Conservation (phyloP, 2,888 invertebrate genomes). For the Eumacrocentrus americanus region DNA sequence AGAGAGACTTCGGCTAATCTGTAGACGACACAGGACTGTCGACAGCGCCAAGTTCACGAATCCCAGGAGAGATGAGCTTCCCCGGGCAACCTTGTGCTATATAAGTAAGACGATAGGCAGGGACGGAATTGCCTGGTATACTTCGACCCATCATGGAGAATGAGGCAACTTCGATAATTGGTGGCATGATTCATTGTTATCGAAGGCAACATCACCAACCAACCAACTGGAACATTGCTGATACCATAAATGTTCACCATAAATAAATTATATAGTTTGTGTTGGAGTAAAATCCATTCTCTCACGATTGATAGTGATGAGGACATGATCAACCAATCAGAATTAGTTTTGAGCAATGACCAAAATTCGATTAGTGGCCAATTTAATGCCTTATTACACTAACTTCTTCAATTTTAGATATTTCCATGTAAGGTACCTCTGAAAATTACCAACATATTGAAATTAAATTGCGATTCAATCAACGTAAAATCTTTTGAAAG, state of each 20-base stretch:
- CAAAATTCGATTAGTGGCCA: too few relatives aligned
- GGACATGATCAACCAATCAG: too few relatives aligned
- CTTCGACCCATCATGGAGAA: conserved; percentile 43
- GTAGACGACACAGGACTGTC: conserved; percentile 31
- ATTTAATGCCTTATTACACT: too few relatives aligned
- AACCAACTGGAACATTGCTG: too few relatives aligned
- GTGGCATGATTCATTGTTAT: conserved; percentile 37
- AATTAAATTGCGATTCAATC: neutral
- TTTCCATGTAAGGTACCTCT: neutral
- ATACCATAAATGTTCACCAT: too few relatives aligned
- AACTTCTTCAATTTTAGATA: too few relatives aligned
- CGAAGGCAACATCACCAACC: conserved; percentile 36
- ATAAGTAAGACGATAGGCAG: conserved; percentile 47
- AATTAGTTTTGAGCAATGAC: too few relatives aligned
- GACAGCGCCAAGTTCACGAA: conserved; percentile 25
- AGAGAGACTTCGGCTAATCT: conserved; percentile 41
- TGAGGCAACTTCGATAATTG: conserved; percentile 48
- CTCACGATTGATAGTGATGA: too few relatives aligned
- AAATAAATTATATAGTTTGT: too few relatives aligned
- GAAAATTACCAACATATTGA: conserved; percentile 1
- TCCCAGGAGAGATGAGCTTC: conserved; percentile 40
- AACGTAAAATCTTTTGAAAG: neutral
- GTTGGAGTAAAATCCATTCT: too few relatives aligned
- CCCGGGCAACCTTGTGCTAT: conserved; percentile 41
- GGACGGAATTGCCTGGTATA: conserved; percentile 50